Conservation (phyloP, 2,888 invertebrate species). For the Sialis lutaria region DNA sequence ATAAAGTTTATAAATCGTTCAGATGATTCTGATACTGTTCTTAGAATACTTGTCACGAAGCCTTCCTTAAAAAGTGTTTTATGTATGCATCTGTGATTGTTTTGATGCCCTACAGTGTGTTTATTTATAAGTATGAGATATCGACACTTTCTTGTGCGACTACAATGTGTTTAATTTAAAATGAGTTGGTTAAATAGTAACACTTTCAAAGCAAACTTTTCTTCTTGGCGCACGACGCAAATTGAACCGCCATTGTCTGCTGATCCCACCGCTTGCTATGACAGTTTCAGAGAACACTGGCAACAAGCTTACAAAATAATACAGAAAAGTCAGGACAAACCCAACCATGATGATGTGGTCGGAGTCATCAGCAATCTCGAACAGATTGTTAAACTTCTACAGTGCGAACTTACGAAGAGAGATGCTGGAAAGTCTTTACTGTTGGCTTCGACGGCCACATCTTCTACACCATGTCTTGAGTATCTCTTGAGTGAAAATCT, state of each 20-base stretch:
- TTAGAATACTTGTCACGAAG: too few species aligned
- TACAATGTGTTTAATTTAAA: background rate
- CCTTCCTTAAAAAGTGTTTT: too few species aligned
- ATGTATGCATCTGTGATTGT: too few species aligned
- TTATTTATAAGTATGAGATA: too few species aligned
- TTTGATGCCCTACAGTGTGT: too few species aligned
- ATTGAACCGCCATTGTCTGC: conserved; percentile 1
- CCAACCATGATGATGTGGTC: conserved; percentile 70
- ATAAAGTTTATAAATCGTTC: too few species aligned
- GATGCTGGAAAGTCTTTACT: conserved; percentile 29
- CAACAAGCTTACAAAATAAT: conserved; percentile 80
- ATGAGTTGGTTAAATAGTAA: conserved; percentile 4
- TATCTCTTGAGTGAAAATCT: conserved; percentile 72
- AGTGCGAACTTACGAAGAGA: conserved; percentile 53
- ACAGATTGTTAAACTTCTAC: conserved; percentile 70
- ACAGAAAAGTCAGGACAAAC: conserved; percentile 46
- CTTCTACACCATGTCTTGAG: conserved; percentile 45
- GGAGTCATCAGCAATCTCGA: conserved; percentile 84
- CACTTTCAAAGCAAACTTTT: conserved; percentile 2
- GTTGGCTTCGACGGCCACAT: conserved; percentile 35
- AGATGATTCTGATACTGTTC: too few species aligned
- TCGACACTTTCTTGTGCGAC: too few species aligned
- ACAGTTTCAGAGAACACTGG: conserved; percentile 89
- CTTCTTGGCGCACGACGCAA: background rate
- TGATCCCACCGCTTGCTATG: conserved; percentile 80